Percentiles rank a stretch among this genome's conserved stretches.
Conservation (phyloP, 2,797 vertebrate species). For the Macropus fuliginosus region DNA sequence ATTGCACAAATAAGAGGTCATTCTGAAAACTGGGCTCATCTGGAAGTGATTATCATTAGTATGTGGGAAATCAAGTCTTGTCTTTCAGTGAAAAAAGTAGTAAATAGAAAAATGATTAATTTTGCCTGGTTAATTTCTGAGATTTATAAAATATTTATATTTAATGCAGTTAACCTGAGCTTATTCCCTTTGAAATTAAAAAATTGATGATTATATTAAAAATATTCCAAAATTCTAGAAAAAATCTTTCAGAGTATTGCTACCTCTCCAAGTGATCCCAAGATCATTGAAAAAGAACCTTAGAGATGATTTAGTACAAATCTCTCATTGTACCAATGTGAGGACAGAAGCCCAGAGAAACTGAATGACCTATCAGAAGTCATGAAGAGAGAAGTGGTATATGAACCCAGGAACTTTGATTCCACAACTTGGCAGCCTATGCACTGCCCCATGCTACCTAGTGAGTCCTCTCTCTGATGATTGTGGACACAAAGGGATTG, state of each 20-base stretch:
- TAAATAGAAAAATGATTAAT: constrained; percentile 57
- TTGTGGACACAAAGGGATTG: neutral
- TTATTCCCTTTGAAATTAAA: neutral
- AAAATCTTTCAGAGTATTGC: constrained; percentile 27
- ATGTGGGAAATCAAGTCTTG: constrained; percentile 48
- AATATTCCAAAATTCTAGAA: constrained; percentile 21
- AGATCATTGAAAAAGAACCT: neutral
- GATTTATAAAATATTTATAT: constrained; percentile 31
- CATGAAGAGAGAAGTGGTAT: neutral
- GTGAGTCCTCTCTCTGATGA: neutral
- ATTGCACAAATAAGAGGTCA: constrained; percentile 63
- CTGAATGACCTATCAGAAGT: neutral
- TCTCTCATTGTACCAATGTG: neutral
- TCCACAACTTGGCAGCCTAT: neutral
- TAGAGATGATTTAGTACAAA: neutral
- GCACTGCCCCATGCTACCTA: neutral
- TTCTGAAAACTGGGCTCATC: constrained; percentile 70
- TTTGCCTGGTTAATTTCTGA: constrained; percentile 47
- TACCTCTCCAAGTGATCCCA: neutral
- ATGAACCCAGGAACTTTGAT: neutral
- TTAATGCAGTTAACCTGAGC: constrained; percentile 34
- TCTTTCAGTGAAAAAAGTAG: constrained; percentile 54
- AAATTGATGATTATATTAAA: neutral
- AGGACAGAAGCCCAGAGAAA: neutral
- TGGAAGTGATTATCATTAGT: constrained; percentile 71